A percentile compares a stretch with the other conserved stretches of the same genome.
Conservation (phyloP, 1,140 invertebrate genomes). For the Anthonomus grandis region DNA sequence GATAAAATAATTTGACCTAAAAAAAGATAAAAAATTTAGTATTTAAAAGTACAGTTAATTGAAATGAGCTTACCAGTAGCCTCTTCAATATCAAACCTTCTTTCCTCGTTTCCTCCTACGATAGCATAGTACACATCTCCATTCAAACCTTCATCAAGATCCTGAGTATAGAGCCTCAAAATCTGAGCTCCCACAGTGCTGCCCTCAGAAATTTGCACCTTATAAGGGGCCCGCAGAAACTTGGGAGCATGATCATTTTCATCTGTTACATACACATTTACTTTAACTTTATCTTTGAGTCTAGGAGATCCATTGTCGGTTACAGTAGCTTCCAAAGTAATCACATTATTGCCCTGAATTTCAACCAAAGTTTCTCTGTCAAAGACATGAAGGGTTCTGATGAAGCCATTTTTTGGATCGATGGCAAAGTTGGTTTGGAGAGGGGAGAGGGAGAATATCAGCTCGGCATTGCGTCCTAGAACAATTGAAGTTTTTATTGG, state of each 20-base stretch:
- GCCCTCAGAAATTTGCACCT: conserved; percentile 81
- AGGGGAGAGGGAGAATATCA: conserved; percentile 78
- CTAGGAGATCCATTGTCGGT: conserved; percentile 81
- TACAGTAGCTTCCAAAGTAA: conserved; percentile 80
- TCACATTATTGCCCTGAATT: conserved; percentile 69
- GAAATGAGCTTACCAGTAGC: conserved; percentile 57
- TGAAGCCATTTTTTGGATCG: conserved; percentile 87
- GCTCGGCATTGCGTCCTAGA: conserved; percentile 79
- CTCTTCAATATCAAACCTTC: conserved; percentile 78
- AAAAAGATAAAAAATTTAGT: neutral
- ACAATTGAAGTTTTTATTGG: neutral
- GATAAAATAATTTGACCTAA: conserved; percentile 73
- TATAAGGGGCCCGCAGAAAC: conserved; percentile 79
- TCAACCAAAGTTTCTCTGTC: conserved; percentile 81
- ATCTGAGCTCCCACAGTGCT: conserved; percentile 73
- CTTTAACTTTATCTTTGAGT: conserved; percentile 81
- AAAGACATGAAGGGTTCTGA: conserved; percentile 79
- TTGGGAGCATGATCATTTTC: conserved; percentile 90
- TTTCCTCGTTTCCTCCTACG: conserved; percentile 74
- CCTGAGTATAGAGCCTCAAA: conserved; percentile 79
- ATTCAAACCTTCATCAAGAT: conserved; percentile 87
- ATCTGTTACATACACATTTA: conserved; percentile 84
- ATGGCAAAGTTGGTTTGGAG: conserved; percentile 82
- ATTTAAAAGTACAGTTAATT: neutral
- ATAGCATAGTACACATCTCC: conserved; percentile 87